These are phyloP conservation scores for Heliconius sara DNA, from an alignment of 2,888 invertebrate genomes.

Conservation along the genomic window DNA sequence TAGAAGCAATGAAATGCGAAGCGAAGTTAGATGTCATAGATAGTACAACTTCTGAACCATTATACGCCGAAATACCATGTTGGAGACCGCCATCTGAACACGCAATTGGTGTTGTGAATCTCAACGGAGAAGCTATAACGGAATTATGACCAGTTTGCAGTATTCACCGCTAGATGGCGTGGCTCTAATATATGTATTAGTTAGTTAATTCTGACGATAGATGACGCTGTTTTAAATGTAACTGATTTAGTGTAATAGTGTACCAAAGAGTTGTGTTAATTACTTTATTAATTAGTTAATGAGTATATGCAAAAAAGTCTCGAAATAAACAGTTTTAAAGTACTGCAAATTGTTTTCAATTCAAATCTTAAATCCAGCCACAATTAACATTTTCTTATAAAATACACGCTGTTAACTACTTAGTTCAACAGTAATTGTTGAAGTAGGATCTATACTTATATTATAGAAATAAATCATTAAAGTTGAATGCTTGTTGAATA, in stretches of 20 bases:
- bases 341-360: neutral
- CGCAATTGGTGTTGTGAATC: conserved; percentile 73
- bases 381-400: no score
- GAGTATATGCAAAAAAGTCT: neutral
- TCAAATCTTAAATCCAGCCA: neutral
- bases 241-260: conserved; percentile 10
- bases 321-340: conserved; percentile 12
- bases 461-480: no score
- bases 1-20: conserved; percentile 78
- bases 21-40: conserved; percentile 74
- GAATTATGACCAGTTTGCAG: conserved; percentile 72
- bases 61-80: conserved; percentile 88
- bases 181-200: conserved; percentile 39
- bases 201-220: conserved; percentile 9
- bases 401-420: no score
- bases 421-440: neutral
- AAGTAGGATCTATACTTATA: neutral
- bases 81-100: conserved; percentile 80
- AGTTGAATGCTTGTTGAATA: no score
- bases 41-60: conserved; percentile 80
- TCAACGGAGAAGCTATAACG: conserved; percentile 79
- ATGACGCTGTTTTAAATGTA: conserved; percentile 29
- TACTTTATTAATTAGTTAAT: conserved; percentile 3
- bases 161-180: conserved; percentile 61
- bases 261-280: conserved; percentile 35